Percentiles rank a stretch among this genome's conserved stretches.
phyloP scores from a whole-genome alignment of 1,140 invertebrate species.

The Marisa cornuarietis region DNA sequence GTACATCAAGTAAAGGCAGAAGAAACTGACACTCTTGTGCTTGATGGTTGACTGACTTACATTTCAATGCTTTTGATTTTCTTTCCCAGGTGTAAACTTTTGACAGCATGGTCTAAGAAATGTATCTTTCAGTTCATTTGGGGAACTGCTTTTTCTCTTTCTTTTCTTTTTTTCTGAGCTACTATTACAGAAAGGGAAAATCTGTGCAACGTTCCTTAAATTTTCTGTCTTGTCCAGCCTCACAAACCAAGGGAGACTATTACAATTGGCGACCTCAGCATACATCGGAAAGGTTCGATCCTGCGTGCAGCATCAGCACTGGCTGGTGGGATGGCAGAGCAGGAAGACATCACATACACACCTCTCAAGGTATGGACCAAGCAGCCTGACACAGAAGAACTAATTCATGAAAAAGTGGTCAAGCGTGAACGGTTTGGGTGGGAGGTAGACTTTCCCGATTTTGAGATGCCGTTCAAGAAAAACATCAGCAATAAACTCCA shows the following conservation, averaged over 20 bases:
- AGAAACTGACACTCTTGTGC: neutral
- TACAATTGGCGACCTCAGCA: neutral
- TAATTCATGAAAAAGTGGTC: conserved; percentile 51
- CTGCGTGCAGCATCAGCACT: conserved; percentile 61
- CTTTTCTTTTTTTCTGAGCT: neutral
- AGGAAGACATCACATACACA: conserved; percentile 62
- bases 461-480: conserved; percentile 65
- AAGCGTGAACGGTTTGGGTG: conserved; percentile 59
- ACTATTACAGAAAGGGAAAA: neutral
- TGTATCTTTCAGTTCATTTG: neutral
- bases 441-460: conserved; percentile 67
- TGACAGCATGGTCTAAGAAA: neutral
- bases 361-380: conserved; percentile 63
- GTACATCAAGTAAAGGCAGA: neutral
- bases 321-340: conserved; percentile 58
- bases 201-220: no score
- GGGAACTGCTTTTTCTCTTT: neutral
- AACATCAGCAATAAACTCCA: conserved; percentile 55
- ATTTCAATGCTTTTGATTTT: neutral
- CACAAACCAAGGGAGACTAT: no score
- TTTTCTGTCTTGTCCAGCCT: no score
- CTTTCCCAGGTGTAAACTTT: neutral
- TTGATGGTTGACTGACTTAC: neutral
- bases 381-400: conserved; percentile 57
- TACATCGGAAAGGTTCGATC: conserved; percentile 59